Conservation (phyloP, 2,888 invertebrate genomes). For the Melitaea athalia region DNA sequence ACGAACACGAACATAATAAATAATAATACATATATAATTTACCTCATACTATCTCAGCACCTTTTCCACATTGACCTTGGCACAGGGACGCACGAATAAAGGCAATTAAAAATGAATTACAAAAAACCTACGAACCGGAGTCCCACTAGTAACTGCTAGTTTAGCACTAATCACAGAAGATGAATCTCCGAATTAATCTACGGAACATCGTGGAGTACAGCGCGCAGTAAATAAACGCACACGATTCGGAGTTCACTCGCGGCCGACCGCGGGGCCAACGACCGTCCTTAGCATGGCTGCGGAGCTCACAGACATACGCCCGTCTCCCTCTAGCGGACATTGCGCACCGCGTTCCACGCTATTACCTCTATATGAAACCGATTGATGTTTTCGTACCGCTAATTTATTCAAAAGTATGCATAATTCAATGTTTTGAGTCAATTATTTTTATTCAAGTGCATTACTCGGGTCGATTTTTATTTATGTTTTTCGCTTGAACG, state of each 20-base stretch:
- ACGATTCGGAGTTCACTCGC: constrained; percentile 78
- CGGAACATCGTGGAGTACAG: constrained; percentile 43
- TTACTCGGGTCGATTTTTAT: constrained; percentile 26
- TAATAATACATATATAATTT: not conserved
- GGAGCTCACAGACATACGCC: constrained; percentile 60
- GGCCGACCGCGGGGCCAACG: constrained; percentile 77
- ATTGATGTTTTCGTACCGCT: constrained; percentile 46
- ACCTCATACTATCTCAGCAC: not conserved
- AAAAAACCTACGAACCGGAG: constrained; percentile 29
- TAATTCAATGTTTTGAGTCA: constrained; percentile 25
- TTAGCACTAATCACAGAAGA: constrained; percentile 46
- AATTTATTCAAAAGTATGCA: constrained; percentile 41
- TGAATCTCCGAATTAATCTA: constrained; percentile 46
- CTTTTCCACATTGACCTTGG: constrained; percentile 10
- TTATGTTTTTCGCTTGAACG: constrained; percentile 16
- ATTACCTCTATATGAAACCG: constrained; percentile 53
- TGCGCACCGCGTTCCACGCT: constrained; percentile 55
- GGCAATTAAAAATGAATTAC: constrained; percentile 10
- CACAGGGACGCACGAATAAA: constrained; percentile 25
- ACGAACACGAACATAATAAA: not conserved
- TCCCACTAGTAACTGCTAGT: constrained; percentile 24
- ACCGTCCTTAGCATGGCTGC: constrained; percentile 80
- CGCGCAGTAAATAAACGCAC: constrained; percentile 60
- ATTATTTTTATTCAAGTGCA: constrained; percentile 32
- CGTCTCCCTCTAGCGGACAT: constrained; percentile 66